These are phyloP conservation scores for Lepeophtheirus salmonis DNA, from an alignment of 1,140 invertebrate species.

Conservation along the genomic window DNA sequence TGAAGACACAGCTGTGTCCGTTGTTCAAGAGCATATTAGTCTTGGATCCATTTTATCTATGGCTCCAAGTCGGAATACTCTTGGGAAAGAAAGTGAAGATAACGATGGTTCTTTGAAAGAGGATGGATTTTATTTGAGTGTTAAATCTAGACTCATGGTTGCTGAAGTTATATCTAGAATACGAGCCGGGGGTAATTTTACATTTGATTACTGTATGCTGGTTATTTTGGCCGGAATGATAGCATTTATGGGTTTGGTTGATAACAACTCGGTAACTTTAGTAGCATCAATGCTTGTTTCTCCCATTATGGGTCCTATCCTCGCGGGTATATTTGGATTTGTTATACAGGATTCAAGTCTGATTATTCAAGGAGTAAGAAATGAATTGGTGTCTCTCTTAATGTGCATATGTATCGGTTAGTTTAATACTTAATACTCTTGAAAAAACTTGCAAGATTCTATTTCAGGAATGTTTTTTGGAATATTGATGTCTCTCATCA, in stretches of 20 bases:
- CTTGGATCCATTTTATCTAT: not conserved
- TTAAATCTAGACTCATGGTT: constrained; percentile 56
- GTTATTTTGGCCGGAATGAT: constrained; percentile 46
- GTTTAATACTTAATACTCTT: not conserved
- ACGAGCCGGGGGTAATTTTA: constrained; percentile 47
- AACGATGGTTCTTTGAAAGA: not conserved
- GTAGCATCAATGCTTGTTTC: constrained; percentile 72
- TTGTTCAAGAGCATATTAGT: not conserved
- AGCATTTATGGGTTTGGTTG: constrained; percentile 51
- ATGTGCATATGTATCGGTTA: not conserved
- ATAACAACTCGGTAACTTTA: constrained; percentile 58
- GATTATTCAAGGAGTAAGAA: constrained; percentile 42
- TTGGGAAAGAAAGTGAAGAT: not conserved
- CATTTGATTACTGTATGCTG: constrained; percentile 59
- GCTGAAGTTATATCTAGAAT: constrained; percentile 66
- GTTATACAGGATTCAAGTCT: constrained; percentile 50
- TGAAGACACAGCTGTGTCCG: not conserved
- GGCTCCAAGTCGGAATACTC: not conserved
- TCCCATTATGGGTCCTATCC: constrained; percentile 66
- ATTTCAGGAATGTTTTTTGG: not conserved
- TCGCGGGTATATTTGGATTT: constrained; percentile 60
- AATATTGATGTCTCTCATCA: not conserved
- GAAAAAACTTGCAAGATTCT: too few species aligned
- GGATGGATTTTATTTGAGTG: not conserved
- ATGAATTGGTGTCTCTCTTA: constrained; percentile 28